phyloP scores from a whole-genome alignment of 2,888 invertebrate genomes.

The Coenonympha glycerion region DNA sequence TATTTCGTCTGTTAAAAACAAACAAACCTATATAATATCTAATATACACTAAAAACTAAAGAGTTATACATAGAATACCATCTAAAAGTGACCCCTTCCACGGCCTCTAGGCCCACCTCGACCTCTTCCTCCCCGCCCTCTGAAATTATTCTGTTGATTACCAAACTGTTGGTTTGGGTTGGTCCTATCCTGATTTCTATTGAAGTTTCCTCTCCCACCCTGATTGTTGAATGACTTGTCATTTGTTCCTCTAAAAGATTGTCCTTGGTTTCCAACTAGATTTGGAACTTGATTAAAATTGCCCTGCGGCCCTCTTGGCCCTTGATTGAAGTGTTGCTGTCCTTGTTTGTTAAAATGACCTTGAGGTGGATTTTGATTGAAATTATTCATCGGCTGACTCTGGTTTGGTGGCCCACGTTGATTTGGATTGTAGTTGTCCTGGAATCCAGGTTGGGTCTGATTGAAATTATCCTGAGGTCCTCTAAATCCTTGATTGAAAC shows the following conservation, averaged over 20 bases:
- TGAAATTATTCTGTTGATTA: slow-evolving; percentile 26
- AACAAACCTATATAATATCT: neutral
- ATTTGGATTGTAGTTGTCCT: slow-evolving; percentile 1
- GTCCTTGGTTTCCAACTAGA: slow-evolving; percentile 13
- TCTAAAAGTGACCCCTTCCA: slow-evolving; percentile 40
- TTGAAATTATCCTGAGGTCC: slow-evolving; percentile 1
- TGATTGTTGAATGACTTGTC: slow-evolving; percentile 35
- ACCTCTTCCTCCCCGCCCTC: slow-evolving; percentile 27
- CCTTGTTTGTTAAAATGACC: slow-evolving; percentile 6
- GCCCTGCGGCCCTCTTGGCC: slow-evolving; percentile 6
- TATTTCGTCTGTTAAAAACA: neutral
- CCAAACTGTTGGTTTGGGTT: slow-evolving; percentile 32
- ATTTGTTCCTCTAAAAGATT: slow-evolving; percentile 22
- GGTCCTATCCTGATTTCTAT: slow-evolving; percentile 29
- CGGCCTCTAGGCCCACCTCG: slow-evolving; percentile 43
- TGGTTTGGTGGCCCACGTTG: slow-evolving; percentile 2
- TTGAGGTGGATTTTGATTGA: slow-evolving; percentile 19
- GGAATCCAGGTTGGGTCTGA: slow-evolving; percentile 4
- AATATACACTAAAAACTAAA: too few species aligned
- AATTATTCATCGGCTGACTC: slow-evolving; percentile 11
- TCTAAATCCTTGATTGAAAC: slow-evolving; percentile 7
- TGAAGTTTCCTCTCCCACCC: slow-evolving; percentile 38
- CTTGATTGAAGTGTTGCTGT: slow-evolving; percentile 4
- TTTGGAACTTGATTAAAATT: slow-evolving; percentile 21
- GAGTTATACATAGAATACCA: neutral